A percentile compares a stretch with the other conserved stretches of the same genome.
phyloP scores from a whole-genome alignment of 2,797 vertebrate genomes.

The Sebastes matsubarae region DNA sequence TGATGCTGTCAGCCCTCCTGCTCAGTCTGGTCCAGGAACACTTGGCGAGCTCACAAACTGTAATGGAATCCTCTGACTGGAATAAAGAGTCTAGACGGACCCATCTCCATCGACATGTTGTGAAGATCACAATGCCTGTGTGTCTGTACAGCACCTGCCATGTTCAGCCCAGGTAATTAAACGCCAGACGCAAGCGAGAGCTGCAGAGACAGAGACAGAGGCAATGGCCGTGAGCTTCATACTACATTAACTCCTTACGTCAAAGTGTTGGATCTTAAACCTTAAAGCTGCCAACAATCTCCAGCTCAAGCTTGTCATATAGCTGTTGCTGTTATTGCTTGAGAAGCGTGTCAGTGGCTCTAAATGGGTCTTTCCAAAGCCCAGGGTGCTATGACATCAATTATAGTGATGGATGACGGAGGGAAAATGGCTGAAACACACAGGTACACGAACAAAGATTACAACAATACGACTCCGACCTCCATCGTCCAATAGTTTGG shows the following conservation, averaged over 20 bases:
- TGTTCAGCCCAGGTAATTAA: conserved; percentile 58
- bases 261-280: conserved; percentile 14
- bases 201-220: conserved; percentile 20
- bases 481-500: not conserved
- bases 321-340: conserved; percentile 36
- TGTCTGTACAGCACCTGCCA: conserved; percentile 36
- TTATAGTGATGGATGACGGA: conserved; percentile 60
- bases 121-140: conserved; percentile 56
- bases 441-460: not conserved
- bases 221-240: conserved; percentile 13
- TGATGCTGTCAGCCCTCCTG: conserved; percentile 44
- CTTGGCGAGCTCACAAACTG: conserved; percentile 40
- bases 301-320: conserved; percentile 26
- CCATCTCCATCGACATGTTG: conserved; percentile 47
- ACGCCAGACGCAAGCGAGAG: conserved; percentile 21
- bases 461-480: conserved; percentile 4
- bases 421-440: conserved; percentile 27
- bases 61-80: conserved; percentile 59
- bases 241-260: conserved; percentile 49
- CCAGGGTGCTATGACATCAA: conserved; percentile 51
- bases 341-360: conserved; percentile 41
- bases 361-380: conserved; percentile 44
- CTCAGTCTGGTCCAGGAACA: conserved; percentile 31
- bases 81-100: conserved; percentile 55
- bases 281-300: conserved; percentile 30